phyloP scores from a whole-genome alignment of 1,140 invertebrate genomes.

The Apolygus lucorum region DNA sequence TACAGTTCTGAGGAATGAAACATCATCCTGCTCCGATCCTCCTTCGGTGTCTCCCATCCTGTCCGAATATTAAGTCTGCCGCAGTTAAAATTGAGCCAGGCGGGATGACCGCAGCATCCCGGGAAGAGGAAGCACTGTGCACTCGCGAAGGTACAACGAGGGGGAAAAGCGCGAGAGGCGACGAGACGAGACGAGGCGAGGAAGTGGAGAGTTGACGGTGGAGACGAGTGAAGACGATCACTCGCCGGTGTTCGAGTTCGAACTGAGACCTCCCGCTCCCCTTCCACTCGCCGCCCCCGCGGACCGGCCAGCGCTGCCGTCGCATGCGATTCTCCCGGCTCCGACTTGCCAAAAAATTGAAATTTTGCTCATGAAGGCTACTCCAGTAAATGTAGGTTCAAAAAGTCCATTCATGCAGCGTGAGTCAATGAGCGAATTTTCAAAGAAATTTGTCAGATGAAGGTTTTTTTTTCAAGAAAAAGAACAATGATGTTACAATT shows the following conservation, averaged over 20 bases:
- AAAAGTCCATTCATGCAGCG: too few species aligned
- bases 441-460: too few species aligned
- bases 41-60: constrained; percentile 82
- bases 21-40: constrained; percentile 94
- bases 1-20: constrained; percentile 94
- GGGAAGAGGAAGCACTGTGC: neutral
- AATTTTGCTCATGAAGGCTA: too few species aligned
- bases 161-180: neutral
- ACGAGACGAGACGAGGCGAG: neutral
- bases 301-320: neutral
- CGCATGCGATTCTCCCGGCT: too few species aligned
- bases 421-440: too few species aligned
- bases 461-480: too few species aligned
- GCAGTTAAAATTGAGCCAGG: neutral
- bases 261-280: neutral
- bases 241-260: neutral
- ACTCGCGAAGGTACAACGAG: neutral
- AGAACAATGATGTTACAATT: too few species aligned
- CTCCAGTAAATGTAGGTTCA: too few species aligned
- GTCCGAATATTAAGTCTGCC: neutral
- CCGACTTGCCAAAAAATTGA: too few species aligned
- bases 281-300: neutral
- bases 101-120: neutral
- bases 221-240: neutral
- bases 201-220: neutral